Conservation (phyloP, 2,797 vertebrate genomes). For the Pelochelys cantorii region DNA sequence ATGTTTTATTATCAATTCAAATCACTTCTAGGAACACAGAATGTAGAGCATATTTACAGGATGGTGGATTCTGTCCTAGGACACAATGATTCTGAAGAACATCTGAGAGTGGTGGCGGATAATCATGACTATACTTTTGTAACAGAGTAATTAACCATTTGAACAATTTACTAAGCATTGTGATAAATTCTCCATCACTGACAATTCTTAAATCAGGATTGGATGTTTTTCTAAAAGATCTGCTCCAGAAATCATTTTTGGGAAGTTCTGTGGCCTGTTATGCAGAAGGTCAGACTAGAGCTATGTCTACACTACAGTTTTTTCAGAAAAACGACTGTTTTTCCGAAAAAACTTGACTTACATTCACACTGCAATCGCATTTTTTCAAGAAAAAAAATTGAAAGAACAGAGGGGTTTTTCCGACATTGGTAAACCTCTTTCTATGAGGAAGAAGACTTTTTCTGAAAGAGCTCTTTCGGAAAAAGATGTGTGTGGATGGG, state of each 20-base stretch:
- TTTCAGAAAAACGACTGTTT: too few species aligned
- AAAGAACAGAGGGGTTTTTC: too few species aligned
- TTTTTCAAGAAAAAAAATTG: too few species aligned
- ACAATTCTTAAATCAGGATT: not conserved
- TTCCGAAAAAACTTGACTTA: too few species aligned
- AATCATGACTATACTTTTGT: not conserved
- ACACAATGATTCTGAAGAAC: not conserved
- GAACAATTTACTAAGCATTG: not conserved
- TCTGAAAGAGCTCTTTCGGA: too few species aligned
- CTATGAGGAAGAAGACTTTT: too few species aligned
- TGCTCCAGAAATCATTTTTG: not conserved
- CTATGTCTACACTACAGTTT: too few species aligned
- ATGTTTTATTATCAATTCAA: not conserved
- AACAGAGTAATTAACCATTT: not conserved
- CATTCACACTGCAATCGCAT: too few species aligned
- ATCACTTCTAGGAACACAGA: not conserved
- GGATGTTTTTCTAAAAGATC: not conserved
- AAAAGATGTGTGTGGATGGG: too few species aligned
- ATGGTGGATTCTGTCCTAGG: not conserved
- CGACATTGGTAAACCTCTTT: too few species aligned
- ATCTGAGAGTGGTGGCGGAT: not conserved
- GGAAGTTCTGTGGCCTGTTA: not conserved
- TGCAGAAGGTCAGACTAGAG: not conserved
- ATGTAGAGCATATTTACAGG: not conserved
- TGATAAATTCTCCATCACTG: not conserved